Percentiles rank a stretch among this genome's conserved stretches.
Evolutionary conservation across 2,888 invertebrate genomes (phyloP).

Genomic region (Chrysodeixis includens): DNA sequence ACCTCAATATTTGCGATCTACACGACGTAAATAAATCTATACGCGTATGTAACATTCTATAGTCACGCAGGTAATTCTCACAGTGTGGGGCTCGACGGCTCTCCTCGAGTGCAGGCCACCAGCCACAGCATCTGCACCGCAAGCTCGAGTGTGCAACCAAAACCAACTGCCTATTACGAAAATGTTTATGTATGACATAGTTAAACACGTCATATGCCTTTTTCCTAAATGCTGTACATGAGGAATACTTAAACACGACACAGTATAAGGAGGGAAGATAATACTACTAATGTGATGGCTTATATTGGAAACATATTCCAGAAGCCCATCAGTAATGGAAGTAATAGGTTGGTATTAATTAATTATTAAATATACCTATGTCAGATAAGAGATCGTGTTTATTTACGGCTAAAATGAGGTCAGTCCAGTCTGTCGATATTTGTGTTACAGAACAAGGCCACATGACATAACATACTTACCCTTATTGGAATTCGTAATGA

Average conservation of each 20-base stretch:
- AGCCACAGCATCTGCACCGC: not conserved
- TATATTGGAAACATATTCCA: no score
- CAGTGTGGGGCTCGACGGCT: not conserved
- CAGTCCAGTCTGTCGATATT: constrained; percentile 11
- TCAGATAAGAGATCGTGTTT: constrained; percentile 35
- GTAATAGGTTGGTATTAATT: no score
- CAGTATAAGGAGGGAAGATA: no score
- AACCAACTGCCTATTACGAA: not conserved
- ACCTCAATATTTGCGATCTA: constrained; percentile 9
- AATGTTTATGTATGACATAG: not conserved
- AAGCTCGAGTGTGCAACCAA: not conserved
- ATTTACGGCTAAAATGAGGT: constrained; percentile 23
- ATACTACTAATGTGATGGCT: no score
- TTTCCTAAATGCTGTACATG: no score
- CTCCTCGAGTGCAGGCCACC: not conserved
- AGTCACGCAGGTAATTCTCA: not conserved
- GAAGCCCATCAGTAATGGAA: no score
- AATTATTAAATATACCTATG: not conserved
- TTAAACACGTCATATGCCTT: no score
- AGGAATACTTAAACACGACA: no score
- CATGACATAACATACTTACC: not conserved
- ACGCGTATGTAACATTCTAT: not conserved
- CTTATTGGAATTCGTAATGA: not conserved
- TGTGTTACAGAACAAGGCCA: constrained; percentile 8
- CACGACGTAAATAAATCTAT: constrained; percentile 21